A percentile compares a stretch with the other conserved stretches of the same genome.
These are phyloP conservation scores for Toxostoma redivivum DNA, from an alignment of 2,113 vertebrate genomes.

Conservation along the genomic window DNA sequence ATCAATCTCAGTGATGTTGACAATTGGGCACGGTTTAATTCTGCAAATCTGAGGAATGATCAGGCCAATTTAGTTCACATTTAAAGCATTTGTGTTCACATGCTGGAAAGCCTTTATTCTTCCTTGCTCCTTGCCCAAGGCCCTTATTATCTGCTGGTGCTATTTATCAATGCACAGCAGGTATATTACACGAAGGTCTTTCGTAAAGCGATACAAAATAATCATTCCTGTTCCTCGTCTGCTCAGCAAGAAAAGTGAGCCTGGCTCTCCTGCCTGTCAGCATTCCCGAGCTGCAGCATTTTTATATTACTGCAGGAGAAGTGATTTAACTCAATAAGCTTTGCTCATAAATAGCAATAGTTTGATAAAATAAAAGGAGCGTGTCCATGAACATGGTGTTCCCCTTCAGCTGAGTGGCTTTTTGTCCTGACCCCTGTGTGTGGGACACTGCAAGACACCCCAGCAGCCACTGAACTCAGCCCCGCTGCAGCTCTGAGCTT, in stretches of 20 bases:
- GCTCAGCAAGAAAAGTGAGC: slow-evolving; percentile 7
- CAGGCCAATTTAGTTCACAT: slow-evolving; percentile 52
- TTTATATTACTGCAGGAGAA: background rate
- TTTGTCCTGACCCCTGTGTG: background rate
- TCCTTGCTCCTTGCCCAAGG: background rate
- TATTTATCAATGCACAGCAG: slow-evolving; percentile 44
- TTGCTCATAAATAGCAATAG: background rate
- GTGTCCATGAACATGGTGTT: background rate
- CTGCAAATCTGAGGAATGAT: slow-evolving; percentile 47
- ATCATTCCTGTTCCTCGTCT: slow-evolving; percentile 27
- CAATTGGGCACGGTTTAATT: slow-evolving; percentile 46
- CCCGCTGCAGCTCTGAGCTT: background rate
- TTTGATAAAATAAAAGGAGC: background rate
- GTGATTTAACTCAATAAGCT: slow-evolving; percentile 35
- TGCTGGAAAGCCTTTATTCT: slow-evolving; percentile 2
- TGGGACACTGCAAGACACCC: background rate
- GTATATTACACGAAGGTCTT: slow-evolving; percentile 17
- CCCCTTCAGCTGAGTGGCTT: background rate
- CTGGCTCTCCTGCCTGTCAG: background rate
- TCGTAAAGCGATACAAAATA: background rate
- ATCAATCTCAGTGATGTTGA: slow-evolving; percentile 34
- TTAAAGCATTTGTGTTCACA: slow-evolving; percentile 49
- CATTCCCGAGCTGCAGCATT: background rate
- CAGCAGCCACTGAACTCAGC: background rate
- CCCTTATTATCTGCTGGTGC: slow-evolving; percentile 38